phyloP scores from a whole-genome alignment of 1,140 invertebrate genomes.

The Atta cephalotes region DNA sequence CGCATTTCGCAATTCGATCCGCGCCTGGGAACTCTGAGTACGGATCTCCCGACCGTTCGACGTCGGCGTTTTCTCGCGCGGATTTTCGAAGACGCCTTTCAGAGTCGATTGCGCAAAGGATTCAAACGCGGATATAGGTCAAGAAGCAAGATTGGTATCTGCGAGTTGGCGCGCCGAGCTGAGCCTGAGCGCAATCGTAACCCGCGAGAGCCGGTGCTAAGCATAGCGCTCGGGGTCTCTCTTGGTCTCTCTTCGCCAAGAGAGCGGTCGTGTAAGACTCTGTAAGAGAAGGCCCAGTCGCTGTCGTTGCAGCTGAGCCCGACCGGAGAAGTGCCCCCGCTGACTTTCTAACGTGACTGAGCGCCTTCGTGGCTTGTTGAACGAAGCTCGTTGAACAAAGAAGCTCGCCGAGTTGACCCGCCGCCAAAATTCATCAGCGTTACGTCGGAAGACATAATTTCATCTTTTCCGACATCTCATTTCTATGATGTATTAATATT shows the following conservation, averaged over 20 bases:
- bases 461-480: not conserved
- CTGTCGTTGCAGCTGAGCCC: constrained; percentile 43
- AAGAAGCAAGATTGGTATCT: constrained; percentile 86
- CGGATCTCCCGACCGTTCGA: constrained; percentile 25
- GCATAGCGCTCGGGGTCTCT: constrained; percentile 50
- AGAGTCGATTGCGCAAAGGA: constrained; percentile 82
- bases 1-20: constrained; percentile 51
- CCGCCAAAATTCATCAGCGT: constrained; percentile 10
- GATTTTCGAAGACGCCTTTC: constrained; percentile 83
- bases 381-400: constrained; percentile 49
- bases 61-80: constrained; percentile 64
- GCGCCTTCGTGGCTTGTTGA: constrained; percentile 82
- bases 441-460: not conserved
- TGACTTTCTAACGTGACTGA: constrained; percentile 84
- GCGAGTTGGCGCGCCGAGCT: constrained; percentile 58
- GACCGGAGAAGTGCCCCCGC: constrained; percentile 55
- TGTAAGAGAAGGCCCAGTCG: constrained; percentile 13
- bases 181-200: constrained; percentile 65
- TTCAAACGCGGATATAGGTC: constrained; percentile 85
- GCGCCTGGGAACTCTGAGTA: constrained; percentile 32
- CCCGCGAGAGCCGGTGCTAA: constrained; percentile 53
- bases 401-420: constrained; percentile 3
- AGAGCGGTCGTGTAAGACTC: constrained; percentile 27
- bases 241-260: constrained; percentile 27
- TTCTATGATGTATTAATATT: not conserved